Conservation (phyloP, 2,888 invertebrate species). For the Chrysopilus asiliformis region DNA sequence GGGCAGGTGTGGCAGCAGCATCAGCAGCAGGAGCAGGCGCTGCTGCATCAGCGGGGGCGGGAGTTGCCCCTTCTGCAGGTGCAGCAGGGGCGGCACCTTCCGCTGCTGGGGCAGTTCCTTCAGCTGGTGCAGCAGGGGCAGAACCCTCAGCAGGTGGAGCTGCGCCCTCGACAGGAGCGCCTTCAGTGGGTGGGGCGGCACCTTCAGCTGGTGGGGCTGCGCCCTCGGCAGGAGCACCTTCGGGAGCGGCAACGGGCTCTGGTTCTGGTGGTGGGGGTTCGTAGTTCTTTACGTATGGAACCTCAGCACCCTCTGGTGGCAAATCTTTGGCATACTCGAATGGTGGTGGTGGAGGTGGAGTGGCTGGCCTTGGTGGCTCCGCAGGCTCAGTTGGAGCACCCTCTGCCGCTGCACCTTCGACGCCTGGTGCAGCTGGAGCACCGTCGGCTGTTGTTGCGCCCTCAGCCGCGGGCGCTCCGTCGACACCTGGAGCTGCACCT, state of each 20-base stretch:
- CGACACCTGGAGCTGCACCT: constrained; percentile 16
- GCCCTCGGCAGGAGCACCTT: constrained; percentile 19
- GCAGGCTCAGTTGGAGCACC: constrained; percentile 20
- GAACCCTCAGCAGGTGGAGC: constrained; percentile 25
- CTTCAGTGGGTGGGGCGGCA: constrained; percentile 26
- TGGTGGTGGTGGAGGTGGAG: constrained; percentile 36
- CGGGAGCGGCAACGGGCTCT: constrained; percentile 24
- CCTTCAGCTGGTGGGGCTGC: constrained; percentile 25
- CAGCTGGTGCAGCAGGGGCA: constrained; percentile 24
- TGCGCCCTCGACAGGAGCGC: constrained; percentile 21
- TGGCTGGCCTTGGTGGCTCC: constrained; percentile 28
- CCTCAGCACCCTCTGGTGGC: constrained; percentile 37
- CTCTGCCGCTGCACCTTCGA: constrained; percentile 23
- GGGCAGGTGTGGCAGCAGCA: constrained; percentile 18
- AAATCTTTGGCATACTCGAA: constrained; percentile 35
- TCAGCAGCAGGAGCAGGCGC: constrained; percentile 18
- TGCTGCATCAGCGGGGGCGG: constrained; percentile 18
- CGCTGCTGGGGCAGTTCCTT: constrained; percentile 16
- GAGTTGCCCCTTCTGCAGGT: constrained; percentile 14
- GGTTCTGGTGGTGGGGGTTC: constrained; percentile 33
- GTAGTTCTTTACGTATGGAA: constrained; percentile 36
- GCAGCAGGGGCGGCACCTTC: constrained; percentile 22
- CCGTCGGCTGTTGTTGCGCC: no score
- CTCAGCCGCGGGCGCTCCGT: constrained; percentile 6
- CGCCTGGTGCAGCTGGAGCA: constrained; percentile 5